Evolutionary conservation across 2,797 vertebrate species (phyloP).

Genomic region (Pseudocheirus occidentalis): DNA sequence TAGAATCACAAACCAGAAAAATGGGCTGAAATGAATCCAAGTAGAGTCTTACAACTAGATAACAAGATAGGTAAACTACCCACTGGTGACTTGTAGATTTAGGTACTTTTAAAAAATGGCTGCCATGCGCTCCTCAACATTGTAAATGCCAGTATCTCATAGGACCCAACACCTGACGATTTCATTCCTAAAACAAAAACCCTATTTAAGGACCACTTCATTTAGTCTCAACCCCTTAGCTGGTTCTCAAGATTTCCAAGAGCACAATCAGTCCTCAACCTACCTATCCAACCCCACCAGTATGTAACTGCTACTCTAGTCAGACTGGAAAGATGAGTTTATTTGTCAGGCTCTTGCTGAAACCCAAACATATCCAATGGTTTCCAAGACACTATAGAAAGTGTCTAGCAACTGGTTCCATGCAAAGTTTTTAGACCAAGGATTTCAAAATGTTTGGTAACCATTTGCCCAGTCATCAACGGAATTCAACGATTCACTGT

Average conservation of each 20-base stretch:
- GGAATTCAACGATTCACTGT: background rate
- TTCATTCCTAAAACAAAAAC: slow-evolving; percentile 22
- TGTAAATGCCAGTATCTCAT: background rate
- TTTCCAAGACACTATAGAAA: background rate
- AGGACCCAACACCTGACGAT: slow-evolving; percentile 11
- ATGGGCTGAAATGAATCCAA: background rate
- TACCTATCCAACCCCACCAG: slow-evolving; percentile 7
- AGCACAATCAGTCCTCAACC: background rate
- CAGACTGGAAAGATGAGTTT: background rate
- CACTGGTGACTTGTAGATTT: background rate
- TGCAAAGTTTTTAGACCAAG: background rate
- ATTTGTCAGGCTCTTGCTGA: background rate
- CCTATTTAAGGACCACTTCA: background rate
- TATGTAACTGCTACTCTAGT: background rate
- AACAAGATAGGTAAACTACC: background rate
- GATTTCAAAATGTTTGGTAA: background rate
- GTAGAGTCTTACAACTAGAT: background rate
- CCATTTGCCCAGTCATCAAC: background rate
- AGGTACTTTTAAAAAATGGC: background rate
- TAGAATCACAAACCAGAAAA: background rate
- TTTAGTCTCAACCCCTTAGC: slow-evolving; percentile 13
- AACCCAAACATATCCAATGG: background rate
- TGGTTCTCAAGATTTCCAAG: slow-evolving; percentile 8
- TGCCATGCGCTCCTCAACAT: too few species aligned
- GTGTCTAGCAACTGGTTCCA: background rate